Percentiles rank a stretch among this genome's conserved stretches.
Evolutionary conservation across 1,140 invertebrate species (phyloP).

Genomic region (Zaprionus capensis): DNA sequence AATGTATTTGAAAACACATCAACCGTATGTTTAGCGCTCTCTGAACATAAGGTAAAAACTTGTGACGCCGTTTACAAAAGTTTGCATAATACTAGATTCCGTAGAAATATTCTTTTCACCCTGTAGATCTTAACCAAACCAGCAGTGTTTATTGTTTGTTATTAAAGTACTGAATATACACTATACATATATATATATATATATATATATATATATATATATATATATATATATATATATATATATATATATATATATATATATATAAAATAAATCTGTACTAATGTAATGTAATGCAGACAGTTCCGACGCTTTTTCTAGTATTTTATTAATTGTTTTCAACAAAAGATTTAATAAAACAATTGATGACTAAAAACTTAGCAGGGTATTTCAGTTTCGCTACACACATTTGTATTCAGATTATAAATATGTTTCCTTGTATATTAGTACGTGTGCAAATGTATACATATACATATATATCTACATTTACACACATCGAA

Average conservation of each 20-base stretch:
- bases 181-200: neutral
- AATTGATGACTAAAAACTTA: neutral
- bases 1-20: conserved; percentile 3
- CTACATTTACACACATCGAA: neutral
- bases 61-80: conserved; percentile 6
- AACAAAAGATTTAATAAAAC: neutral
- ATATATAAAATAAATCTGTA: neutral
- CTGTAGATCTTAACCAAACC: neutral
- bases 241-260: neutral
- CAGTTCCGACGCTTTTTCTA: too few relatives aligned
- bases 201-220: neutral
- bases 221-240: neutral
- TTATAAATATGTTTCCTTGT: conserved; percentile 1
- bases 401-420: neutral
- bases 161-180: neutral
- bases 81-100: conserved; percentile 4
- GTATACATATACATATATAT: neutral
- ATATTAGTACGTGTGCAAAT: neutral
- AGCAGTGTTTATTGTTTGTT: neutral
- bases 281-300: neutral
- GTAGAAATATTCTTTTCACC: conserved; percentile 1
- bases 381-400: neutral
- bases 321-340: neutral
- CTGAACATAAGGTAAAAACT: conserved; percentile 4
- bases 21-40: neutral